These are phyloP conservation scores for Poecilia latipinna DNA, from an alignment of 2,113 vertebrate genomes.

Conservation along the genomic window DNA sequence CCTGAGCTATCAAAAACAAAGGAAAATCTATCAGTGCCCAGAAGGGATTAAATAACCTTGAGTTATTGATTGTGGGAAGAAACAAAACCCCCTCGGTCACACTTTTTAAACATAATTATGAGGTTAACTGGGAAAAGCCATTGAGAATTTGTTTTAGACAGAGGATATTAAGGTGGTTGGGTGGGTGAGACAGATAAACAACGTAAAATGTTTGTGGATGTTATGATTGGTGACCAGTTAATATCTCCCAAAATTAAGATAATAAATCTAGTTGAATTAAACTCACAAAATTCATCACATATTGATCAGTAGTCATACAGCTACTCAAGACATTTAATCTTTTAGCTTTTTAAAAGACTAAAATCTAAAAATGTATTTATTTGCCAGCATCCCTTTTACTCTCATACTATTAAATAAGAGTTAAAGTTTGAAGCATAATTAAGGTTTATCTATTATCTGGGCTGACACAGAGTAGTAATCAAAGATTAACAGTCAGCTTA, in stretches of 20 bases:
- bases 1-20: constrained; percentile 42
- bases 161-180: constrained; percentile 1
- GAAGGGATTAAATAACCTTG: constrained; percentile 61
- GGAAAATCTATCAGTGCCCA: constrained; percentile 32
- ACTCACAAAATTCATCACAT: background rate
- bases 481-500: no score
- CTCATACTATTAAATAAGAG: background rate
- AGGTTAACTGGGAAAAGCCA: constrained; percentile 34
- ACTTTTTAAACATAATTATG: constrained; percentile 43
- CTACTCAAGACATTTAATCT: background rate
- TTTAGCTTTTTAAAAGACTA: background rate
- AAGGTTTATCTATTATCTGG: no score
- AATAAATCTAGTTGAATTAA: constrained; percentile 39
- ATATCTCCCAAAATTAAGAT: constrained; percentile 3
- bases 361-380: background rate
- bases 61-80: constrained; percentile 42
- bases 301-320: background rate
- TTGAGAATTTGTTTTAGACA: constrained; percentile 22
- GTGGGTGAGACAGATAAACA: constrained; percentile 6
- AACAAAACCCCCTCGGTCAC: constrained; percentile 42
- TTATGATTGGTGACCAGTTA: constrained; percentile 10
- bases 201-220: background rate
- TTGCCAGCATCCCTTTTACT: no score
- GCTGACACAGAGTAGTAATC: no score
- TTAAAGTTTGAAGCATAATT: background rate